Evolutionary conservation across 2,888 invertebrate species (phyloP).

Genomic region (Mimachlamys varia): DNA sequence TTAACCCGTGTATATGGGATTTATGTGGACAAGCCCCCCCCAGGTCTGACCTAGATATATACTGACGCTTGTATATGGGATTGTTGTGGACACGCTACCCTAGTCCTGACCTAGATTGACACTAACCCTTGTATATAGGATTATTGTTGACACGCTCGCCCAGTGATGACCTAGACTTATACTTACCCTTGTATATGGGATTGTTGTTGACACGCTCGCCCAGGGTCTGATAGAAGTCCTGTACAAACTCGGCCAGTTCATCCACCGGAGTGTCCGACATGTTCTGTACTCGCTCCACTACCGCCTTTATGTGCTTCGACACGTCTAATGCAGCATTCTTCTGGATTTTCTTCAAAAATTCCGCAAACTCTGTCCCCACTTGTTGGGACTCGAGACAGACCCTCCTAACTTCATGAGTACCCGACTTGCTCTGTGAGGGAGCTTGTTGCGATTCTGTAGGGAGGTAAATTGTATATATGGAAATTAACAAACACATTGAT

Average conservation of each 20-base stretch:
- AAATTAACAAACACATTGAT: neutral
- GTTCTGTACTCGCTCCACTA: slow-evolving; percentile 80
- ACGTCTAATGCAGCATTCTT: slow-evolving; percentile 82
- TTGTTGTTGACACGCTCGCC: slow-evolving; percentile 87
- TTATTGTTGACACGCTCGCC: slow-evolving; percentile 87
- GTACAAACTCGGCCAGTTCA: slow-evolving; percentile 92
- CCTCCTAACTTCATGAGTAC: slow-evolving; percentile 62
- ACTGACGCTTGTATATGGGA: too few species aligned
- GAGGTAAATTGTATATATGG: neutral
- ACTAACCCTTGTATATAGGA: slow-evolving; percentile 80
- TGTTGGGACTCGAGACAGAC: slow-evolving; percentile 80
- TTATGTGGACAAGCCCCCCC: too few species aligned
- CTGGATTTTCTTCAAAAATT: slow-evolving; percentile 79
- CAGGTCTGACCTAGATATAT: too few species aligned
- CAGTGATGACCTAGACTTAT: too few species aligned
- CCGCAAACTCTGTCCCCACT: slow-evolving; percentile 80
- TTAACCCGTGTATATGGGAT: too few species aligned
- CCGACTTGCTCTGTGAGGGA: neutral
- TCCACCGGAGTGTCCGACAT: slow-evolving; percentile 81
- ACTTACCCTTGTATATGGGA: slow-evolving; percentile 80
- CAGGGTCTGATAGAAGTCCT: slow-evolving; percentile 93
- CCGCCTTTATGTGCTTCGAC: slow-evolving; percentile 83
- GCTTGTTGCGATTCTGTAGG: neutral
- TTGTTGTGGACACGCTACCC: too few species aligned
- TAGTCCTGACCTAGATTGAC: too few species aligned